Percentiles rank a stretch among this genome's conserved stretches.
These are phyloP conservation scores for Oxycera nigricornis DNA, from an alignment of 2,888 invertebrate genomes.

Conservation along the genomic window DNA sequence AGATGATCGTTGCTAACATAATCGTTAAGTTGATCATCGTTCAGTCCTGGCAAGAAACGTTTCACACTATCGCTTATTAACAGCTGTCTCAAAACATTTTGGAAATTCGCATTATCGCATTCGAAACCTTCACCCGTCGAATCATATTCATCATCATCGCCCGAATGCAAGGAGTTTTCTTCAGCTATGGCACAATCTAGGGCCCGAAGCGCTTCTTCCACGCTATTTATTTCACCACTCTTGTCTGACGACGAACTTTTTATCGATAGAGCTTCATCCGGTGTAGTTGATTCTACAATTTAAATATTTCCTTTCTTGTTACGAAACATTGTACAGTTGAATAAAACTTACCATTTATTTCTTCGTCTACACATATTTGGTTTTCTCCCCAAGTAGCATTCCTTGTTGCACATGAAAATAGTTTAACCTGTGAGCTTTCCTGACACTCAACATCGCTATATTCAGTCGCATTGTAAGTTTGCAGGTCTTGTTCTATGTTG, in stretches of 20 bases:
- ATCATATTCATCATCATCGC: conserved; percentile 42
- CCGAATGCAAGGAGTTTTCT: conserved; percentile 43
- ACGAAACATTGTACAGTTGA: too few relatives aligned
- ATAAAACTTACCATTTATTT: too few relatives aligned
- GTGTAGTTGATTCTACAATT: conserved; percentile 5
- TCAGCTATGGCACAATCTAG: conserved; percentile 49
- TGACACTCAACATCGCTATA: too few relatives aligned
- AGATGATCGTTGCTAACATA: background rate
- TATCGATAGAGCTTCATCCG: conserved; percentile 42
- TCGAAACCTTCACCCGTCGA: conserved; percentile 39
- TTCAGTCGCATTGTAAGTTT: too few relatives aligned
- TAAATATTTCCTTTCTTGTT: too few relatives aligned
- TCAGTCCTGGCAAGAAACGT: conserved; percentile 30
- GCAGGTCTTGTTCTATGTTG: too few relatives aligned
- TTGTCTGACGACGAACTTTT: conserved; percentile 45
- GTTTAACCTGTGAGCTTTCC: too few relatives aligned
- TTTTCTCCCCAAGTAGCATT: too few relatives aligned
- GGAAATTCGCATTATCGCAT: conserved; percentile 41
- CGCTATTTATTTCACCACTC: conserved; percentile 47
- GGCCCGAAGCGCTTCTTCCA: conserved; percentile 50
- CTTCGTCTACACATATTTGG: too few relatives aligned
- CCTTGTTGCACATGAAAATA: too few relatives aligned
- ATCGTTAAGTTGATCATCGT: conserved; percentile 18
- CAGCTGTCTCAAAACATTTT: conserved; percentile 46
- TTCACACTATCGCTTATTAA: conserved; percentile 43